These are phyloP conservation scores for Artibeus jamaicensis DNA, from an alignment of 2,797 vertebrate genomes.

Conservation along the genomic window DNA sequence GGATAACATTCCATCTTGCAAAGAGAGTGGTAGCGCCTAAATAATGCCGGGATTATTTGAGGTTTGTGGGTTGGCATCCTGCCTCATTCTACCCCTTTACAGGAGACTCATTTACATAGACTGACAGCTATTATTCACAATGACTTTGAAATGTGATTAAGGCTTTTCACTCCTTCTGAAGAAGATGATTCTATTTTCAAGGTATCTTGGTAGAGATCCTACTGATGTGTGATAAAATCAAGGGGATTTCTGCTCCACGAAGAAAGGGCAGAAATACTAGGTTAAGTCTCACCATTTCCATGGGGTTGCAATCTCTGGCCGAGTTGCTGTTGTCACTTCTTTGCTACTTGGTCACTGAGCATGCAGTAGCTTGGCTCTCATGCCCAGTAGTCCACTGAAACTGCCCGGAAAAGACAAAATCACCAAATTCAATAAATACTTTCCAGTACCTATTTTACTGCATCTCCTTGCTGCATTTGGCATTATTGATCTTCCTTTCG, in stretches of 20 bases:
- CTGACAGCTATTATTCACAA: constrained; percentile 25
- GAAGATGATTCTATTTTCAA: constrained; percentile 21
- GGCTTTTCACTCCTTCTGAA: constrained; percentile 27
- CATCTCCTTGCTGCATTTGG: neutral
- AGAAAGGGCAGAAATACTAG: neutral
- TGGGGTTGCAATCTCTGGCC: neutral
- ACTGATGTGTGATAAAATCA: neutral
- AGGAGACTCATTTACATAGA: neutral
- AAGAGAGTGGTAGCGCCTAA: neutral
- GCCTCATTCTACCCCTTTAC: neutral
- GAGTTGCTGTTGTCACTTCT: neutral
- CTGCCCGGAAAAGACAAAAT: neutral
- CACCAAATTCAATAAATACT: neutral
- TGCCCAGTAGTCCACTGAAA: neutral
- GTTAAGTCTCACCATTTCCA: neutral
- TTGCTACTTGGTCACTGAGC: neutral
- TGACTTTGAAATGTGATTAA: constrained; percentile 31
- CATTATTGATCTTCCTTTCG: neutral
- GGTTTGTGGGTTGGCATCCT: neutral
- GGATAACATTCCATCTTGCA: neutral
- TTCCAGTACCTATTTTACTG: neutral
- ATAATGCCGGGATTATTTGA: neutral
- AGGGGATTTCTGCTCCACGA: neutral
- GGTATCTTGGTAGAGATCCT: neutral
- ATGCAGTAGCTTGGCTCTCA: neutral